A percentile compares a stretch with the other conserved stretches of the same genome.
Conservation (phyloP, 2,888 invertebrate genomes). For the Parnassius apollo region DNA sequence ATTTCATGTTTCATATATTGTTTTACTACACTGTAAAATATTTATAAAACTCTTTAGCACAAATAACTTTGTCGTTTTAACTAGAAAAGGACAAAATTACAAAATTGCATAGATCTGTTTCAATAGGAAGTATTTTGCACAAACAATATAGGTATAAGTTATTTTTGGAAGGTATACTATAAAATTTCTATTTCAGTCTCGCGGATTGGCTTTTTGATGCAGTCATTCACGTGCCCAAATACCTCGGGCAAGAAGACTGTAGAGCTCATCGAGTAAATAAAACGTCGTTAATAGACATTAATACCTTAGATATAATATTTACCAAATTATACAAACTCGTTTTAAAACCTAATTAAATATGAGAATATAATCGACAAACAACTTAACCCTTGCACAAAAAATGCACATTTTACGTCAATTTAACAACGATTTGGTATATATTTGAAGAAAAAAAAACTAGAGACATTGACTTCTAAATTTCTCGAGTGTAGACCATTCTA, state of each 20-base stretch:
- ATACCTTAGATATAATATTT: neutral
- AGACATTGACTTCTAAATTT: neutral
- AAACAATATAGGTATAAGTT: slow-evolving; percentile 12
- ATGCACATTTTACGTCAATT: slow-evolving; percentile 5
- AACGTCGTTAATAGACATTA: neutral
- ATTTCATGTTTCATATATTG: slow-evolving; percentile 33
- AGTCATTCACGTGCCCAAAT: slow-evolving; percentile 69
- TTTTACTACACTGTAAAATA: slow-evolving; percentile 38
- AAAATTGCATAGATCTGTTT: slow-evolving; percentile 36
- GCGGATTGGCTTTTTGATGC: slow-evolving; percentile 32
- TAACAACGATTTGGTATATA: slow-evolving; percentile 28
- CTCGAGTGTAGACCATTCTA: neutral
- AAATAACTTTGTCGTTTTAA: slow-evolving; percentile 67
- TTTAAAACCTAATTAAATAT: slow-evolving; percentile 14
- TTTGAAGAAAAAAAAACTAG: slow-evolving; percentile 13
- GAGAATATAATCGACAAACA: slow-evolving; percentile 24
- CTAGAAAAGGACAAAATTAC: slow-evolving; percentile 68
- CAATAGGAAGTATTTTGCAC: slow-evolving; percentile 23
- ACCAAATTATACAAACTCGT: slow-evolving; percentile 5
- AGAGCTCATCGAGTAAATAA: slow-evolving; percentile 8
- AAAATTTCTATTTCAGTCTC: slow-evolving; percentile 46
- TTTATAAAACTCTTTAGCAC: slow-evolving; percentile 33
- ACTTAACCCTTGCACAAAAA: slow-evolving; percentile 12
- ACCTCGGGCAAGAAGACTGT: slow-evolving; percentile 70
- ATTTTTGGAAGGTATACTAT: slow-evolving; percentile 1